phyloP scores from a whole-genome alignment of 35 echinoderm and acorn worm genomes.

The Eucidaris tribuloides region DNA sequence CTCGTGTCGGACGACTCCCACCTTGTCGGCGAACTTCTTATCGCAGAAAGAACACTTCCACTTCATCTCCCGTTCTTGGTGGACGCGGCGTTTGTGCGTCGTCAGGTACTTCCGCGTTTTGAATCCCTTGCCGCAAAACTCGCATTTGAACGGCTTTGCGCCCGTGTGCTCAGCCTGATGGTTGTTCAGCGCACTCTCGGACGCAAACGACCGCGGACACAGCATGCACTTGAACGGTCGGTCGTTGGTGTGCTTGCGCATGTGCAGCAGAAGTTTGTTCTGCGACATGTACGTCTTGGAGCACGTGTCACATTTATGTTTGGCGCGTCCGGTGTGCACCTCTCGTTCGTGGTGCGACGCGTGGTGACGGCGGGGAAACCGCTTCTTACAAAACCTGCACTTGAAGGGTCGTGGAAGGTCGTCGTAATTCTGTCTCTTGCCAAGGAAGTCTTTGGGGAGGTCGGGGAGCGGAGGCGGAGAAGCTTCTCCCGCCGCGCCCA shows the following conservation, averaged over 20 bases:
- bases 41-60: constrained; percentile 13
- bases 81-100: not conserved
- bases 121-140: constrained; percentile 17
- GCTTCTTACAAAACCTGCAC: not conserved
- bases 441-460: not conserved
- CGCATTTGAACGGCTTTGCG: not conserved
- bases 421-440: not conserved
- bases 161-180: not conserved
- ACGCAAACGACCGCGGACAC: not conserved
- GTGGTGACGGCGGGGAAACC: not conserved
- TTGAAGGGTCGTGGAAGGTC: not conserved
- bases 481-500: not conserved
- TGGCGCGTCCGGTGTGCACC: not conserved
- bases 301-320: not conserved
- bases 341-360: not conserved
- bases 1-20: not conserved
- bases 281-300: not conserved
- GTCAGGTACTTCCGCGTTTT: constrained; percentile 4
- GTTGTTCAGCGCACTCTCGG: not conserved
- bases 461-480: not conserved
- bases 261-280: not conserved
- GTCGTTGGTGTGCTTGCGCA: constrained; percentile 1
- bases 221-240: not conserved
- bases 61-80: not conserved
- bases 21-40: constrained; percentile 4